Conservation (phyloP, 2,888 invertebrate species). For the Nasonia oneida region DNA sequence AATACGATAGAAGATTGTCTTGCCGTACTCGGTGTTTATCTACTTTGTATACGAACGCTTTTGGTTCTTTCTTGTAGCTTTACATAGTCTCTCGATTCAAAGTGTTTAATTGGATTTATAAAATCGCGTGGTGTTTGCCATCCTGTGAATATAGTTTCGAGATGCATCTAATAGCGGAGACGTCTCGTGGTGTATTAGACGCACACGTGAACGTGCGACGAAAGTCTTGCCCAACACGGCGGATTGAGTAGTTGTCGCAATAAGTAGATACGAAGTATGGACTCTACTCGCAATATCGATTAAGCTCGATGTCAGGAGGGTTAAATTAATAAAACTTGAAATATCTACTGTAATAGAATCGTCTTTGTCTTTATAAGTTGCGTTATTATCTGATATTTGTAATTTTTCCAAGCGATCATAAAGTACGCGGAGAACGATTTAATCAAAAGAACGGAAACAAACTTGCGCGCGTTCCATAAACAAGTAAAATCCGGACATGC, state of each 20-base stretch:
- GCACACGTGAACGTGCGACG: neutral
- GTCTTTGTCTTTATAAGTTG: neutral
- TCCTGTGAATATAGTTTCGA: neutral
- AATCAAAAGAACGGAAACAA: neutral
- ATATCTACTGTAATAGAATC: too few species aligned
- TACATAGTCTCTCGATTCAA: too few species aligned
- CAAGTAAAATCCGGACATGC: neutral
- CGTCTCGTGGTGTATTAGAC: neutral
- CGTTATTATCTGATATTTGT: too few species aligned
- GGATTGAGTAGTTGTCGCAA: slow-evolving; percentile 19
- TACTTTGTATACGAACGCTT: neutral
- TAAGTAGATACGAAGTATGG: neutral
- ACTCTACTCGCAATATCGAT: slow-evolving; percentile 2
- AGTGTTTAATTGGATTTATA: neutral
- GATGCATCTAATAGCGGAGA: neutral
- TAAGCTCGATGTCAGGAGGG: neutral
- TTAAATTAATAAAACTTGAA: too few species aligned
- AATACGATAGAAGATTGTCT: too few species aligned
- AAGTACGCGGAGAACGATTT: too few species aligned
- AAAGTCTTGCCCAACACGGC: slow-evolving; percentile 6
- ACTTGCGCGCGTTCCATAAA: neutral
- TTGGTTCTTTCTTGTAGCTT: neutral
- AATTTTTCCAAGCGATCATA: too few species aligned
- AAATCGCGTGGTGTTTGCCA: neutral
- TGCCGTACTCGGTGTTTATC: too few species aligned